Conservation (phyloP, 92 coral and sea anemone genomes). For the Epizoanthus stellaris region DNA sequence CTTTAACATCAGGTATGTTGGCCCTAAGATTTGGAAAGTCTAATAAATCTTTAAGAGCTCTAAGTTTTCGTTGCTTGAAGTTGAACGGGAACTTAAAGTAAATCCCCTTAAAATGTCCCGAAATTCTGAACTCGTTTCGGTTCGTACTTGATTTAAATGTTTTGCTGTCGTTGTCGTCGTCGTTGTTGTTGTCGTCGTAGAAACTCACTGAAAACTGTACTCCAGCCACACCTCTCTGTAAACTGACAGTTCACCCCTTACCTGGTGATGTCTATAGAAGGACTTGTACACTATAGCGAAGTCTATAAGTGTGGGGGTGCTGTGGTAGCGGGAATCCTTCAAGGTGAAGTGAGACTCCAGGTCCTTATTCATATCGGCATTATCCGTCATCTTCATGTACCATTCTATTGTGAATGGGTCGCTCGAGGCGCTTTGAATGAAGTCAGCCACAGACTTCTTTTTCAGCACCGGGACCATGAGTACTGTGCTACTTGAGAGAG, state of each 20-base stretch:
- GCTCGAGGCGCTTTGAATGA: slow-evolving; percentile 95
- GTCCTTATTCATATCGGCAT: slow-evolving; percentile 92
- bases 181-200: no score
- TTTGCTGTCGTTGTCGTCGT: no score
- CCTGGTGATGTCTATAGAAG: slow-evolving; percentile 93
- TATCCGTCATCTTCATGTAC: slow-evolving; percentile 99
- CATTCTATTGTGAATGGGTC: slow-evolving; percentile 98
- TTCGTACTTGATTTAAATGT: no score
- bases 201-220: no score
- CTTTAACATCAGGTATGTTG: no score
- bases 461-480: slow-evolving; percentile 74
- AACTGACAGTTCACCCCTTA: slow-evolving; percentile 8
- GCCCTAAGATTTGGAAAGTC: no score
- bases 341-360: slow-evolving; percentile 90
- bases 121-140: no score
- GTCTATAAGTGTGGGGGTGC: slow-evolving; percentile 82
- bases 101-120: no score
- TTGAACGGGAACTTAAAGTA: no score
- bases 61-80: no score
- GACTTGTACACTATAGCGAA: slow-evolving; percentile 86
- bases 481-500: slow-evolving; percentile 52
- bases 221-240: no score
- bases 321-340: slow-evolving; percentile 86
- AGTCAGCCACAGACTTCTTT: slow-evolving; percentile 85
- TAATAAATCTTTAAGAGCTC: no score